Percentiles rank a stretch among this genome's conserved stretches.
Conservation (phyloP, 2,113 vertebrate species). For the Chaetodon auriga region DNA sequence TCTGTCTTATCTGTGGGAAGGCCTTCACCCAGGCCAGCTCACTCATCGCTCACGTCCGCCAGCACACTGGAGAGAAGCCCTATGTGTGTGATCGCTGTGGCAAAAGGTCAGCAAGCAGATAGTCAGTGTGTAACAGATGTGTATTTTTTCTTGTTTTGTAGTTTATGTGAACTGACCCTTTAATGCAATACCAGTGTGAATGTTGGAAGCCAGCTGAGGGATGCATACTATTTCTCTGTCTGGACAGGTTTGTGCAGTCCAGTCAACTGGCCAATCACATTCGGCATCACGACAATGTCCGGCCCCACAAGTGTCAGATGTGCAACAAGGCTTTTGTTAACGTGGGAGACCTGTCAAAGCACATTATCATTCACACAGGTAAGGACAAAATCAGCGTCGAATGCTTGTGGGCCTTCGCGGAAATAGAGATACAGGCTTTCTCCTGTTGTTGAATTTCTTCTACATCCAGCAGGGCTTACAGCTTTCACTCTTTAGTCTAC, state of each 20-base stretch:
- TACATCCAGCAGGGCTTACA: not conserved
- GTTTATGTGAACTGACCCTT: not conserved
- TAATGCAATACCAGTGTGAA: not conserved
- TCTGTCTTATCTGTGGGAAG: slow-evolving; percentile 95
- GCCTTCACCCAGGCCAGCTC: slow-evolving; percentile 98
- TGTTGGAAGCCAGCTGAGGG: not conserved
- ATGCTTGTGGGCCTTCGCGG: not conserved
- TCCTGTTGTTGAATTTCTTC: not conserved
- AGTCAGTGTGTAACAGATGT: not conserved
- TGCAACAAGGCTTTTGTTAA: slow-evolving; percentile 98
- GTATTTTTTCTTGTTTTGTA: not conserved
- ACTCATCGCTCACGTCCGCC: slow-evolving; percentile 96
- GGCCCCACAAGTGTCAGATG: slow-evolving; percentile 95
- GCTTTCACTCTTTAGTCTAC: not conserved
- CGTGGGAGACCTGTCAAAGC: slow-evolving; percentile 97
- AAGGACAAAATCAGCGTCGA: not conserved
- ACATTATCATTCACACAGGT: slow-evolving; percentile 99
- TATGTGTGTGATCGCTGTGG: slow-evolving; percentile 98
- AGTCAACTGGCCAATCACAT: slow-evolving; percentile 99
- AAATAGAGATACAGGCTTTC: not conserved
- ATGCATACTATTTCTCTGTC: slow-evolving; percentile 1
- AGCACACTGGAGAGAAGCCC: slow-evolving; percentile 98
- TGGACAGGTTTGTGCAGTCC: slow-evolving; percentile 94
- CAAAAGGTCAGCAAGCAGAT: slow-evolving; percentile 88
- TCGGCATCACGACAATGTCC: slow-evolving; percentile 98